Evolutionary conservation across 2,113 vertebrate species (phyloP).

Genomic region (Pristiophorus japonicus): DNA sequence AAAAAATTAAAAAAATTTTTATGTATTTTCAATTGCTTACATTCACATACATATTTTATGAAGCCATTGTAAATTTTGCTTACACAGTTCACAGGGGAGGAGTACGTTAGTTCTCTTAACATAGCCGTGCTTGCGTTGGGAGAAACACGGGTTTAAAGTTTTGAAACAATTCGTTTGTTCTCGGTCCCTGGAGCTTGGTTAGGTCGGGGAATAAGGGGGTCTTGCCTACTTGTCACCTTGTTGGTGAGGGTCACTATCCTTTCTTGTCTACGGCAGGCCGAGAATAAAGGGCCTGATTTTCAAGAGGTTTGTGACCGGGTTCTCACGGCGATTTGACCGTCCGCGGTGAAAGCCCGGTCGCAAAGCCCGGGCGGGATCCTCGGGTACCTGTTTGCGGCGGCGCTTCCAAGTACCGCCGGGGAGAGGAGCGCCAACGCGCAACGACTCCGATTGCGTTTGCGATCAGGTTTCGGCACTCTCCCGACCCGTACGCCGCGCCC

Average conservation of each 20-base stretch:
- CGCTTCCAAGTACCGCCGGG: too few species aligned
- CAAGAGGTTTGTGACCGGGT: too few species aligned
- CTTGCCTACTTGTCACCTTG: neutral
- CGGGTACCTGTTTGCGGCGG: too few species aligned
- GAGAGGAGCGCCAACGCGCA: too few species aligned
- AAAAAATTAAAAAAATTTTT: constrained; percentile 8
- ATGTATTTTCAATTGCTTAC: neutral
- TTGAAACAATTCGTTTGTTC: neutral
- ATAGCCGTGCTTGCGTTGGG: neutral
- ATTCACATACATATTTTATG: constrained; percentile 7
- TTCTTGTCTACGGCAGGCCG: neutral
- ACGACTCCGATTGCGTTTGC: too few species aligned
- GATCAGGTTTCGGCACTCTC: too few species aligned
- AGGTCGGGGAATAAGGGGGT: neutral
- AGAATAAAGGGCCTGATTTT: too few species aligned
- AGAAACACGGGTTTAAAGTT: neutral
- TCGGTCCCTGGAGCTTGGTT: neutral
- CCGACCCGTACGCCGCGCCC: too few species aligned
- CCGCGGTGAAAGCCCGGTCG: too few species aligned
- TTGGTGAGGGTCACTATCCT: neutral
- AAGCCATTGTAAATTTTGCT: neutral
- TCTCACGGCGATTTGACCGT: too few species aligned
- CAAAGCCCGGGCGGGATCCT: too few species aligned
- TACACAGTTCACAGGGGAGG: neutral
- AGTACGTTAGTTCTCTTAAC: neutral